These are phyloP conservation scores for Eustalomyia histrio DNA, from an alignment of 2,888 invertebrate species.

Conservation along the genomic window DNA sequence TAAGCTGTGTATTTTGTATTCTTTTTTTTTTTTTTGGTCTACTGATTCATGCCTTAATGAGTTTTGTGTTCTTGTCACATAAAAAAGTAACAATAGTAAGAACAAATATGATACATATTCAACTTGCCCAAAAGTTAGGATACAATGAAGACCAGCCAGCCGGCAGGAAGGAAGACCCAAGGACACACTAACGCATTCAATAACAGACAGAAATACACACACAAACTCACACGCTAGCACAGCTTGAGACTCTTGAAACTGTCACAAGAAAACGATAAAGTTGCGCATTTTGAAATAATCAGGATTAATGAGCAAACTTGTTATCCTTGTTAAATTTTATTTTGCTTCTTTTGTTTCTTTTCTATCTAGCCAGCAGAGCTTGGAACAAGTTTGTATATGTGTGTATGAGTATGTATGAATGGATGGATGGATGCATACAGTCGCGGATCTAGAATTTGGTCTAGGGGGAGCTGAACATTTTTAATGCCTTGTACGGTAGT, in stretches of 20 bases:
- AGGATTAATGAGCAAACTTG: slow-evolving; percentile 63
- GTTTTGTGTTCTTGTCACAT: slow-evolving; percentile 55
- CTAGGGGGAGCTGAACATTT: too few species aligned
- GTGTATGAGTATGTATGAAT: too few species aligned
- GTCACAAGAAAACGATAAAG: slow-evolving; percentile 58
- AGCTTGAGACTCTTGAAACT: slow-evolving; percentile 59
- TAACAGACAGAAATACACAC: slow-evolving; percentile 31
- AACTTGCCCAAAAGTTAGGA: slow-evolving; percentile 32
- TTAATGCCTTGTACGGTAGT: too few species aligned
- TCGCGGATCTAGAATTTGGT: too few species aligned
- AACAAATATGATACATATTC: slow-evolving; percentile 55
- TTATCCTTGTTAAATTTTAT: slow-evolving; percentile 56
- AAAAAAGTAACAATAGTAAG: slow-evolving; percentile 44
- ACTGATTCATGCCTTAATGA: slow-evolving; percentile 57
- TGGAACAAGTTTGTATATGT: slow-evolving; percentile 18
- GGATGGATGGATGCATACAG: background rate
- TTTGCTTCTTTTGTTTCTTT: slow-evolving; percentile 36
- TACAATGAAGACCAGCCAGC: slow-evolving; percentile 19
- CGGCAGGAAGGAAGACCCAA: slow-evolving; percentile 24
- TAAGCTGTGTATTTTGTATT: slow-evolving; percentile 42
- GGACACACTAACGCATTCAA: slow-evolving; percentile 25
- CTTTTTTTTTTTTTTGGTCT: slow-evolving; percentile 39
- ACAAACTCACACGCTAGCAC: slow-evolving; percentile 37
- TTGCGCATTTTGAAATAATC: slow-evolving; percentile 62
- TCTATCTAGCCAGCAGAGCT: slow-evolving; percentile 27